Base-by-base conservation (phyloP, 2,888 invertebrate species). In the Clanis bilineata region DNA sequence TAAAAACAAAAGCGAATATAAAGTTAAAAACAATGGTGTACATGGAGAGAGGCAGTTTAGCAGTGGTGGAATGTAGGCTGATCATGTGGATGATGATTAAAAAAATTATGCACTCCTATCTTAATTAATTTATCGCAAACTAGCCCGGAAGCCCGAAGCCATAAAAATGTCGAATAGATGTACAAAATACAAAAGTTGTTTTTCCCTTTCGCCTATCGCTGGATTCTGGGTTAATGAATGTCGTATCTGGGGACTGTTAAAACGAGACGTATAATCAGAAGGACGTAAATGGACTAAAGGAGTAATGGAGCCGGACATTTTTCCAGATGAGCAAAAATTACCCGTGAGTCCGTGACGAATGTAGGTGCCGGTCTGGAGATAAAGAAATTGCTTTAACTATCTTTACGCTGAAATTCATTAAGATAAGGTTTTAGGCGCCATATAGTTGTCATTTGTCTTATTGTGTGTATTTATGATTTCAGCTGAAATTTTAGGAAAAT, bases 231-330 rank as follows among this genome's bases (percentile, higher is more conserved):
- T 58, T 58, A 58, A 51, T 39, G 51, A 58, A 58, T 56, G 44
- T 56, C 18, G 38, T 25, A 55, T 25, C 59, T 60, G 25, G 45
- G 39, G 45, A 60, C 32, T 18, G 56, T 60, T 60, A 55, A 59
- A 59, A 59, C 32, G 55, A 56, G 38, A 43, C 36, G 36, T 39
- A 56, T 56, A 60, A 60, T 38, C 56, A 56, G 59, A 32, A 61
- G 41, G 28, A 64, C 58, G 64, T 55, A 63, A 70, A 68, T 60
- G 64, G 72, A 69, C 67, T 64, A 63, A 63, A 44, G 36, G 64
- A 59, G 60, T 71, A 70, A 70, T 66, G 65, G 67, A 65, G 56
- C 64, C 59, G 59, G 64, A 63, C 63, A 64, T 64, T 68, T 58
- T 62, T 68, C 62, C 66, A 62, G 68, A 36, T 25, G 58, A 47